Base-by-base conservation (phyloP, 2,797 vertebrate genomes). In the Gymnoscopelus microlampas region DNA sequence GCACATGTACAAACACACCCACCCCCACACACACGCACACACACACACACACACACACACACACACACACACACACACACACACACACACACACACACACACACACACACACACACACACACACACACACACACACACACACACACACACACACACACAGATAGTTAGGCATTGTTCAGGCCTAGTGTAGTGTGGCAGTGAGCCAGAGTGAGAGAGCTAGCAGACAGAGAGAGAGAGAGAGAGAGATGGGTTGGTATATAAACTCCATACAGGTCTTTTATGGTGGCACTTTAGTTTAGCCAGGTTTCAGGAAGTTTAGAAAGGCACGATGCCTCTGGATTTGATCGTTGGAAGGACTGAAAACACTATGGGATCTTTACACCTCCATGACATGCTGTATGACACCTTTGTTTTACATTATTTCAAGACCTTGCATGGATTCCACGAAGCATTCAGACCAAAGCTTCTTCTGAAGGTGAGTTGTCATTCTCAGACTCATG, bases 1-100 rank as follows among this genome's bases (percentile, higher is more conserved):
- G 7, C 15, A 8, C 15, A 9, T 5, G 32, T 32, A 32, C 32
- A 32, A 32, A 19, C 19, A 19, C 19, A 19, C 19, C 19, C 26
- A 29, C 26, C 2, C 26, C 2, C 26, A 63, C 58, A 72, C 71
- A 72, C 71, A 71, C 76, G 64, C 57, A 73, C 62, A 65, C 8
- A 26, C 15, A 4, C 15, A 8, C 15, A 1, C 35, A 8, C 7
- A 39, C 35, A 39, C 5, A 73, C 62, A 62, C 11, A 24, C 29
- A 11, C 53, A 3, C 8, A 2, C 7, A 61, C 58, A 71, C 71
- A 71, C 74, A 68, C 57, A 73, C 59, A 65, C 11, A 26, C 29
- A 11, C 53, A 3, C 15, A 9, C 5, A 60, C 59, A 71, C 71
- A 69, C 76, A 68, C 57, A 71, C 62, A 63, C 12, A 44, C 32